Evolutionary conservation across 2,888 invertebrate genomes (phyloP).

Genomic region (Idaea aversata): DNA sequence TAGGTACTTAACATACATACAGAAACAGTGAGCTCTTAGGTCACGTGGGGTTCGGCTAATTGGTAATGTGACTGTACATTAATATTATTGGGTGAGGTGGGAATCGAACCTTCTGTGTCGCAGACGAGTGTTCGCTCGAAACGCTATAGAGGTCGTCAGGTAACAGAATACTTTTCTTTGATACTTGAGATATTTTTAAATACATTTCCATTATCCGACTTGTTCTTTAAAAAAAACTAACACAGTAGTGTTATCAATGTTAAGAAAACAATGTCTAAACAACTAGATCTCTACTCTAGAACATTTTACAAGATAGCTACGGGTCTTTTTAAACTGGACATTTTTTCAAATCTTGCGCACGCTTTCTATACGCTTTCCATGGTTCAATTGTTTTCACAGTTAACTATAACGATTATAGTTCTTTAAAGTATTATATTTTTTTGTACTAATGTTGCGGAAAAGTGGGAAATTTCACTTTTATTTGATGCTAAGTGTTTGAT

Average conservation of each 20-base stretch:
- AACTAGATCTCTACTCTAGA: constrained; percentile 18
- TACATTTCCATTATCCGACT: neutral
- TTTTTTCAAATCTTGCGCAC: constrained; percentile 44
- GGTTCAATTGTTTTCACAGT: constrained; percentile 67
- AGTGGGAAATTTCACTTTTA: constrained; percentile 5
- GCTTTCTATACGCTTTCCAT: constrained; percentile 73
- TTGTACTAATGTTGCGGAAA: neutral
- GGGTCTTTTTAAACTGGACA: constrained; percentile 8
- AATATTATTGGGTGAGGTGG: too few relatives aligned
- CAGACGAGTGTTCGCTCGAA: too few relatives aligned
- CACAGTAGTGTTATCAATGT: neutral
- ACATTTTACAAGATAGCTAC: constrained; percentile 8
- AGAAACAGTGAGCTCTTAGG: too few relatives aligned
- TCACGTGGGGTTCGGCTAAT: too few relatives aligned
- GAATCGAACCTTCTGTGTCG: too few relatives aligned
- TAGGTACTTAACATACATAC: too few relatives aligned
- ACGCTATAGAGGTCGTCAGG: too few relatives aligned
- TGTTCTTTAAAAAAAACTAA: neutral
- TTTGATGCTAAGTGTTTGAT: neutral
- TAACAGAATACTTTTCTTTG: too few relatives aligned
- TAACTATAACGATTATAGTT: constrained; percentile 15
- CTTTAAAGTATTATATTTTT: constrained; percentile 5
- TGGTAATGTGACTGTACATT: too few relatives aligned
- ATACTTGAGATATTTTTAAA: neutral
- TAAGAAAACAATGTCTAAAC: constrained; percentile 9